phyloP scores from a whole-genome alignment of 2,888 invertebrate species.

The Megastigmus dorsalis region DNA sequence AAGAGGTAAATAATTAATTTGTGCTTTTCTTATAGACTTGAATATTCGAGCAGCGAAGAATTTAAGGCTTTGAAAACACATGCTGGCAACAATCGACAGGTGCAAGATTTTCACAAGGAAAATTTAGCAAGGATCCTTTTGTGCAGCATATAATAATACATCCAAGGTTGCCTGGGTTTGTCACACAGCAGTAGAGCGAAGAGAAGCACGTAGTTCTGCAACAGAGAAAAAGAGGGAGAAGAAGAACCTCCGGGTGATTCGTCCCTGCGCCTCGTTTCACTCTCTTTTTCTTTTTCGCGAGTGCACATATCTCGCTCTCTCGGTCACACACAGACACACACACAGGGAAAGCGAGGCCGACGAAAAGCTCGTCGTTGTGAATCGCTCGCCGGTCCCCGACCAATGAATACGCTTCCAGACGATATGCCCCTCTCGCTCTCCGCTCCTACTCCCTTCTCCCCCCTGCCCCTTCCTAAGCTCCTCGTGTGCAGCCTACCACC shows the following conservation, averaged over 20 bases:
- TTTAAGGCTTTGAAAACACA: too few species aligned
- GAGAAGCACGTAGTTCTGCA: too few species aligned
- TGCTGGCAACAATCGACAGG: too few species aligned
- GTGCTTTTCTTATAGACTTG: too few species aligned
- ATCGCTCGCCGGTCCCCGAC: slow-evolving; percentile 35
- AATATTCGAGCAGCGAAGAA: too few species aligned
- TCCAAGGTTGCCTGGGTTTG: not conserved
- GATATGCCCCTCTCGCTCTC: not conserved
- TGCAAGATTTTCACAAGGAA: too few species aligned
- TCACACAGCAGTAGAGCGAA: not conserved
- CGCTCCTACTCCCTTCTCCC: not conserved
- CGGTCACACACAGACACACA: not conserved
- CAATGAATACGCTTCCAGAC: slow-evolving; percentile 36
- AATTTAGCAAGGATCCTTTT: not conserved
- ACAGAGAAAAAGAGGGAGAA: not conserved
- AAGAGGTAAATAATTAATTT: too few species aligned
- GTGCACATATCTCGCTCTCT: too few species aligned
- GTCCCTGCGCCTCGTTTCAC: slow-evolving; percentile 31
- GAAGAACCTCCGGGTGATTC: slow-evolving; percentile 22
- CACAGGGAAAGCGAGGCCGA: not conserved
- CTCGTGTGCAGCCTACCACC: too few species aligned
- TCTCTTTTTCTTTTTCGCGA: too few species aligned
- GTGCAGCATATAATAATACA: not conserved
- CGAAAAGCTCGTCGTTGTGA: slow-evolving; percentile 31
- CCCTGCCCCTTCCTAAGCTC: too few species aligned